phyloP scores from a whole-genome alignment of 2,888 invertebrate species.

The Nephrotoma flavescens region DNA sequence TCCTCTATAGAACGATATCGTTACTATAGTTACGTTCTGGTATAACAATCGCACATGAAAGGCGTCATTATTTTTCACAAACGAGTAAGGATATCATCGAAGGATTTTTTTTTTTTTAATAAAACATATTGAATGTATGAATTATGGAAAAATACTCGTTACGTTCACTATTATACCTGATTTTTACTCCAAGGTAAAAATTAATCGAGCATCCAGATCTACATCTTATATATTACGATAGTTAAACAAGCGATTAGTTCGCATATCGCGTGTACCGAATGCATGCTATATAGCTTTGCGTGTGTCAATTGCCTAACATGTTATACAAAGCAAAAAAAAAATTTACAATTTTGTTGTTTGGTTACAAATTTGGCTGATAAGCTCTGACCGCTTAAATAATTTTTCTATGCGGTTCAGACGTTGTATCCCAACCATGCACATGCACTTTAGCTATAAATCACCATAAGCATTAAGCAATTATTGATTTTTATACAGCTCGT shows the following conservation, averaged over 20 bases:
- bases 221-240: neutral
- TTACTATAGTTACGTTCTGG: no score
- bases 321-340: neutral
- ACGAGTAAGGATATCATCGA: neutral
- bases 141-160: no score
- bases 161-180: no score
- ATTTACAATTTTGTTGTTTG: neutral
- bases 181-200: no score
- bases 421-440: no score
- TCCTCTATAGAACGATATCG: no score
- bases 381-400: neutral
- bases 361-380: neutral
- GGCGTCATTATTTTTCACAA: neutral
- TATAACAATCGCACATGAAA: no score
- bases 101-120: neutral
- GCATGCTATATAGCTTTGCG: neutral
- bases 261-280: neutral
- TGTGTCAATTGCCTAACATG: neutral
- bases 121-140: neutral
- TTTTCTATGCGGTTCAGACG: no score
- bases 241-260: neutral
- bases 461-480: no score
- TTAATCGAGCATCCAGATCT: no score
- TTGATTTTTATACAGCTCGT: no score
- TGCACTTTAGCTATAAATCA: no score